A percentile compares a stretch with the other conserved stretches of the same genome.
Evolutionary conservation across 2,797 vertebrate species (phyloP).

Genomic region (Acanthurus tractus): DNA sequence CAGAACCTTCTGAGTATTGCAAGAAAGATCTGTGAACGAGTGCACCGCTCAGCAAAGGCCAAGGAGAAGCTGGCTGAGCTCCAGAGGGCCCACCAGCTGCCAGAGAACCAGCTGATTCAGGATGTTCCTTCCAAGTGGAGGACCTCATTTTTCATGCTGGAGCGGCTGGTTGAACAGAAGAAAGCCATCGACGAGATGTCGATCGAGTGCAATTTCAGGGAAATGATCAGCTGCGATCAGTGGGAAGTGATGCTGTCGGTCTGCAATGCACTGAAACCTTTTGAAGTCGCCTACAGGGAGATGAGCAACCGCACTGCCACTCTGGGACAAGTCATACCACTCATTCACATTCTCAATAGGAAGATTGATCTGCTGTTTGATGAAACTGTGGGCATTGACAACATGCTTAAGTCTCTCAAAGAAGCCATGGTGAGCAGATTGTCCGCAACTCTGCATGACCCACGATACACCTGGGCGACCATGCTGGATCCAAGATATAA

Average conservation of each 20-base stretch:
- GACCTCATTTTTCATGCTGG: conserved; percentile 96
- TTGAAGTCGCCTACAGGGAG: conserved; percentile 94
- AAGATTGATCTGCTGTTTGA: conserved; percentile 97
- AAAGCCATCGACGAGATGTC: conserved; percentile 95
- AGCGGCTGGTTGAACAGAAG: conserved; percentile 96
- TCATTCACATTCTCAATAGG: conserved; percentile 95
- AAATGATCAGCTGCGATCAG: conserved; percentile 97
- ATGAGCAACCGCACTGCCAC: conserved; percentile 94
- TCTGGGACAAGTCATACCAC: conserved; percentile 97
- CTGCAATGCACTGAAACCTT: conserved; percentile 95
- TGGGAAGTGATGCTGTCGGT: conserved; percentile 99
- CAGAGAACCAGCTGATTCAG: conserved; percentile 93
- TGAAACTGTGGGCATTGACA: conserved; percentile 98
- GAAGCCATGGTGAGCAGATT: conserved; percentile 95
- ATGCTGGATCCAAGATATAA: conserved; percentile 98
- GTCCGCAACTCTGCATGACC: conserved; percentile 92
- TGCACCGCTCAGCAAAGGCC: conserved; percentile 92
- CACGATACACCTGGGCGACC: conserved; percentile 93
- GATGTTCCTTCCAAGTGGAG: conserved; percentile 96
- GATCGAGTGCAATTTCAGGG: conserved; percentile 94
- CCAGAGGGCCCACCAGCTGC: conserved; percentile 90
- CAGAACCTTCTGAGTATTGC: conserved; percentile 96
- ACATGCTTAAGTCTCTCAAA: conserved; percentile 95
- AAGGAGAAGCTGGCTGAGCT: conserved; percentile 93
- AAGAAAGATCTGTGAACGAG: conserved; percentile 95